Base-by-base conservation (phyloP, 53 echinoderm and acorn worm genomes). In the Astropecten irregularis region DNA sequence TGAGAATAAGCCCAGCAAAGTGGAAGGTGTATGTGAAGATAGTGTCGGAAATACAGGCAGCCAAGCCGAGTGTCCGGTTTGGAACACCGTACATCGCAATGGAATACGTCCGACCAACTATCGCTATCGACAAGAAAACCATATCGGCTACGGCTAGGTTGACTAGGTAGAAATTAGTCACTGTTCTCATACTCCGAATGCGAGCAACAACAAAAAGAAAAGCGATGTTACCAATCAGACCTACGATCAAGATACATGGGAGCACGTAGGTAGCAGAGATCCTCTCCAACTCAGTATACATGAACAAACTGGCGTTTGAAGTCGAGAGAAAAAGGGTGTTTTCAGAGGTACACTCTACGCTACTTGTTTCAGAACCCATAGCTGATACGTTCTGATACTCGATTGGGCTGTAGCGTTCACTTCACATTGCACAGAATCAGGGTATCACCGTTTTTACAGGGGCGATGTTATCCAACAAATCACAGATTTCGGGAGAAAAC, bases 111-210 rank as follows among this genome's bases (percentile, higher is more conserved):
- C 56, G 40, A 7, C 31, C 19, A 4, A 14, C 47, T 4, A 48
- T 39, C 26, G 61, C 79, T n/a, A 48, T 62, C n/a, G 42, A 9
- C 13, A 84, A 42, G 23, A 84, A 70, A 30, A 71, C 31, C 56
- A 50, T 71, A 13, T 79, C 79, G 10, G 79, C 60, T 9, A 79
- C 63, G 44, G 79, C 79, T 22, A 79, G 30, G 79, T 79, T 79
- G 22, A 22, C 79, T 0, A 79, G 79, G 33, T 79, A 79, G 35
- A 60, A 79, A 47, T 79, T 79, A 1, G 84, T 84, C 1, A 84
- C 58, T 16, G 84, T 84, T n/a, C 69, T 28, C 84, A 84, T 84
- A 71, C 70, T 69, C 0, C 53, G 69, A 19, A 84, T 54, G 31
- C 84, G 84, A 38, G 29, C 22, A 15, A 84, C 28, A 1, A 84